Evolutionary conservation across 2,888 invertebrate genomes (phyloP).

Genomic region (Mamestra brassicae): DNA sequence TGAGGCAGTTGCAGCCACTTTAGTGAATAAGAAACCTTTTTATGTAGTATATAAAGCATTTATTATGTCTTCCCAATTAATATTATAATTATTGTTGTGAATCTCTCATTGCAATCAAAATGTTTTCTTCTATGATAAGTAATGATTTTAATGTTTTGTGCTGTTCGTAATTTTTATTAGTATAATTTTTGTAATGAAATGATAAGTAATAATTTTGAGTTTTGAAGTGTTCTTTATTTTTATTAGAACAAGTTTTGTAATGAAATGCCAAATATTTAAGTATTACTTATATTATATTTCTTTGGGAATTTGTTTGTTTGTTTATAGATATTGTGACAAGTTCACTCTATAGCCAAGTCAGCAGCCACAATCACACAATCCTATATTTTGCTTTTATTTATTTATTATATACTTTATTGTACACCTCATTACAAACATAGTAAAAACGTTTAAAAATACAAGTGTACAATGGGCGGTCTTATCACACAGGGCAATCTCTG

Average conservation of each 20-base stretch:
- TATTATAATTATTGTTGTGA: slow-evolving; percentile 31
- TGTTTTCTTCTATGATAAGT: slow-evolving; percentile 18
- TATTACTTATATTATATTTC: slow-evolving; percentile 54
- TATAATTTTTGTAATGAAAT: slow-evolving; percentile 50
- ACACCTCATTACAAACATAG: too few relatives aligned
- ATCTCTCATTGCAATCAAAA: slow-evolving; percentile 38
- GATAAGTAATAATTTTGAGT: slow-evolving; percentile 30
- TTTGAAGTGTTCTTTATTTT: slow-evolving; percentile 42
- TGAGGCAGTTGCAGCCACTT: background rate
- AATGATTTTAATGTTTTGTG: slow-evolving; percentile 38
- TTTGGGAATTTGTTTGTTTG: slow-evolving; percentile 17
- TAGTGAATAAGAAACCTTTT: background rate
- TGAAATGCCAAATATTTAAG: slow-evolving; percentile 64
- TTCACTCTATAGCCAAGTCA: background rate
- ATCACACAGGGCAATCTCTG: too few relatives aligned
- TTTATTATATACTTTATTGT: too few relatives aligned
- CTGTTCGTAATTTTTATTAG: slow-evolving; percentile 41
- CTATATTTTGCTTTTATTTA: too few relatives aligned
- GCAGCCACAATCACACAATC: too few relatives aligned
- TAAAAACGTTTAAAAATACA: too few relatives aligned
- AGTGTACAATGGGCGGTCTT: too few relatives aligned
- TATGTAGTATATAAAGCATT: slow-evolving; percentile 20
- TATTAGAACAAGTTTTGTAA: slow-evolving; percentile 43
- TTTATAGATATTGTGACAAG: background rate
- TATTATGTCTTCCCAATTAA: slow-evolving; percentile 58